phyloP scores from a whole-genome alignment of 2,113 vertebrate genomes.

The Tichodroma muraria region DNA sequence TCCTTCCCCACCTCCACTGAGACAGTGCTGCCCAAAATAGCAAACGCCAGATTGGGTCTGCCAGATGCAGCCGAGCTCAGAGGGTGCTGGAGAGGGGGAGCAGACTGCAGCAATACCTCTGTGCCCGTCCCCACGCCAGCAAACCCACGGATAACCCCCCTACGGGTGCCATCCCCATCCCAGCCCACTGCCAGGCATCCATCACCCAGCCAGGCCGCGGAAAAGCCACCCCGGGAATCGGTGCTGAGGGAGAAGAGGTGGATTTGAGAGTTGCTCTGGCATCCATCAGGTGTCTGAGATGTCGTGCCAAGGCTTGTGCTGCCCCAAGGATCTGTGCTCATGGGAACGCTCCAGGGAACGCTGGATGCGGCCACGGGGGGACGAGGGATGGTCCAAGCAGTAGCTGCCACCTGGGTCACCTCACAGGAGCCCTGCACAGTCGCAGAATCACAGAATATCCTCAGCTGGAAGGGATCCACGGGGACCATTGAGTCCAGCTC shows the following conservation, averaged over 20 bases:
- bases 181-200: rapidly evolving
- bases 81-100: neutral
- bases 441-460: neutral
- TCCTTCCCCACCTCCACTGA: neutral
- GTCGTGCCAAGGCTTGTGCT: rapidly evolving
- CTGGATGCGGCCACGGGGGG: rapidly evolving
- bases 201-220: rapidly evolving
- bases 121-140: too few relatives aligned
- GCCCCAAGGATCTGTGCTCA: neutral
- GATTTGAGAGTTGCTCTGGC: neutral
- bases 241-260: neutral
- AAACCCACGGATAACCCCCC: neutral
- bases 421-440: neutral
- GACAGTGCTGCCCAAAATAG: neutral
- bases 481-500: neutral
- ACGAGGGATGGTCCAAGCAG: rapidly evolving
- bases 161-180: neutral
- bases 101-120: neutral
- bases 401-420: neutral
- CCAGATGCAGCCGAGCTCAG: neutral
- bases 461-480: neutral
- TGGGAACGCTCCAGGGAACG: neutral
- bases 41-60: neutral
- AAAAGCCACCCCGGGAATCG: rapidly evolving
- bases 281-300: rapidly evolving